These are phyloP conservation scores for Pseudoatta argentina DNA, from an alignment of 1,140 invertebrate genomes.

Conservation along the genomic window DNA sequence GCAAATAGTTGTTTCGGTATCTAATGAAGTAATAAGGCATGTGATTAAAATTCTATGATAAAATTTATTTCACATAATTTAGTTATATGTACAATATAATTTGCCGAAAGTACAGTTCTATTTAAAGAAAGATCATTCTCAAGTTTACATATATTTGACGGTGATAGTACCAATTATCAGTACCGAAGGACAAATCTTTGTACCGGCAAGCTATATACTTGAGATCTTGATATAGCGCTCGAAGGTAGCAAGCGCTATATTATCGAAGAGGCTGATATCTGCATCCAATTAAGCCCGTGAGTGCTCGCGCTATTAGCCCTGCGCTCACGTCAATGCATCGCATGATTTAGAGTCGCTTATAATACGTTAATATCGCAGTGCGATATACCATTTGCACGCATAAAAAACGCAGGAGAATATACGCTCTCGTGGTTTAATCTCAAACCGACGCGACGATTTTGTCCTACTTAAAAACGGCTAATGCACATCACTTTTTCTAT, in stretches of 20 bases:
- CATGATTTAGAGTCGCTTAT: constrained; percentile 50
- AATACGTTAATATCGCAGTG: constrained; percentile 41
- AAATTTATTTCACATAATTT: background rate
- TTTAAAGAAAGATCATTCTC: background rate
- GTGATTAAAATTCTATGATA: background rate
- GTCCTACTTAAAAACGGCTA: constrained; percentile 28
- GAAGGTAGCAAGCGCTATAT: constrained; percentile 43
- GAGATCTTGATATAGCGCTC: constrained; percentile 9
- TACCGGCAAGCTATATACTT: background rate
- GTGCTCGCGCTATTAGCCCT: constrained; percentile 55
- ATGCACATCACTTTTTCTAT: constrained; percentile 20
- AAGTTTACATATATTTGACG: background rate
- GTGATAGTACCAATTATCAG: background rate
- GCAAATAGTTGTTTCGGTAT: background rate
- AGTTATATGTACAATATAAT: background rate
- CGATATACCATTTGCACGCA: constrained; percentile 11
- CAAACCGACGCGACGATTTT: constrained; percentile 17
- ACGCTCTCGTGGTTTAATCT: constrained; percentile 31
- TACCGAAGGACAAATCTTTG: constrained; percentile 16
- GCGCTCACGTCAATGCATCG: constrained; percentile 24
- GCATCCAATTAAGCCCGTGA: constrained; percentile 57
- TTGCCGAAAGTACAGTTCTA: background rate
- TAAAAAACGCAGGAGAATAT: constrained; percentile 35
- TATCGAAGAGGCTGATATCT: constrained; percentile 53
- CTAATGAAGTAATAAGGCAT: background rate